phyloP scores from a whole-genome alignment of 92 coral and sea anemone genomes.

The Zoanthus solanderi region DNA sequence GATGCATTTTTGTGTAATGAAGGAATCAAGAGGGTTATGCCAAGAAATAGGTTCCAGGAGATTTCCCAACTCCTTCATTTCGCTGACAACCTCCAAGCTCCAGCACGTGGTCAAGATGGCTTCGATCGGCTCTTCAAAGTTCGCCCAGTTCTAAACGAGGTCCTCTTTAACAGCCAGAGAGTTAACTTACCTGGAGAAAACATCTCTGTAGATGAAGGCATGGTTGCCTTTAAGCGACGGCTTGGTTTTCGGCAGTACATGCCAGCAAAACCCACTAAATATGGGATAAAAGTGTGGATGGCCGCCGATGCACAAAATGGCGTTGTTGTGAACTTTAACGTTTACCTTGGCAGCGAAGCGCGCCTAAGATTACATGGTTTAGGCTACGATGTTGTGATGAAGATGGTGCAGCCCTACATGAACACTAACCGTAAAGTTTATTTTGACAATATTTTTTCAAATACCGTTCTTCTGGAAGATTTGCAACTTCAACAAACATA shows the following conservation, averaged over 20 bases:
- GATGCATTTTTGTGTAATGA: conserved; percentile 42
- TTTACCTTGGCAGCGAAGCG: conserved; percentile 56
- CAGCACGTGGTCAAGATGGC: conserved; percentile 28
- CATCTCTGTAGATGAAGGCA: conserved; percentile 22
- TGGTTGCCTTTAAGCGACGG: background rate
- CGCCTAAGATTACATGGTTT: conserved; percentile 48
- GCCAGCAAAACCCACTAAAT: conserved; percentile 18
- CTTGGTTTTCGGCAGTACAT: conserved; percentile 18
- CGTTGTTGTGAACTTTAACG: conserved; percentile 37
- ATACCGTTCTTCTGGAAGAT: conserved; percentile 42
- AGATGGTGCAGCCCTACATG: conserved; percentile 47
- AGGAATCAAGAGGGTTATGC: conserved; percentile 40
- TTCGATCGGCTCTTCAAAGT: conserved; percentile 26
- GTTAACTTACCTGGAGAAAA: conserved; percentile 12
- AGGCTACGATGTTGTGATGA: conserved; percentile 61
- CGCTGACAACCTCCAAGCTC: conserved; percentile 26
- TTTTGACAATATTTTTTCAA: conserved; percentile 66
- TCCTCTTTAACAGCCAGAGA: conserved; percentile 26
- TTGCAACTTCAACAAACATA: conserved; percentile 46
- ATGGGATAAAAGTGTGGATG: conserved; percentile 49
- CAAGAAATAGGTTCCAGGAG: conserved; percentile 46
- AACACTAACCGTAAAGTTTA: conserved; percentile 59
- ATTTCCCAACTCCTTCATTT: conserved; percentile 37
- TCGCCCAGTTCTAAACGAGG: conserved; percentile 28
- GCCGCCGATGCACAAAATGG: conserved; percentile 49